Conservation (phyloP, 2,888 invertebrate genomes). For the Cheilosia pagana region DNA sequence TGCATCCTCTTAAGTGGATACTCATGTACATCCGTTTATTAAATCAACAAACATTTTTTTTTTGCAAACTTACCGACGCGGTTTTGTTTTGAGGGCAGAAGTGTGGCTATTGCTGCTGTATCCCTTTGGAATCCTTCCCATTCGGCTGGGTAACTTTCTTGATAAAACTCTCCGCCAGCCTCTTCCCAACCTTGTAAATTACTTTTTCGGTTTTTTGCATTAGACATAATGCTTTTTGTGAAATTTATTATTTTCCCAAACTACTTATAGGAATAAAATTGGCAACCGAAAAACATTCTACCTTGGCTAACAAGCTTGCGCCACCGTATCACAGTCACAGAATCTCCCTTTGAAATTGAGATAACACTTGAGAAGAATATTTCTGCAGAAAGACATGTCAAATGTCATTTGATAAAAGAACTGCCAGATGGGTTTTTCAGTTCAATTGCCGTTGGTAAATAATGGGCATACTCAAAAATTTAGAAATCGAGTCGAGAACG, state of each 20-base stretch:
- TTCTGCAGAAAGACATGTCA: background rate
- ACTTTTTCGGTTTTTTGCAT: constrained; percentile 76
- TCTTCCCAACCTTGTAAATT: constrained; percentile 91
- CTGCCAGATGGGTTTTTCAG: background rate
- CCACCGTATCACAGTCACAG: constrained; percentile 21
- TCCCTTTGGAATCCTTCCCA: constrained; percentile 89
- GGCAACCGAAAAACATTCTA: constrained; percentile 43
- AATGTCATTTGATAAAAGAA: background rate
- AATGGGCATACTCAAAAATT: too few species aligned
- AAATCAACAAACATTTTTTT: constrained; percentile 12
- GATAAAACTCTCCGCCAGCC: constrained; percentile 93
- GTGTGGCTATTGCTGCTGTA: constrained; percentile 89
- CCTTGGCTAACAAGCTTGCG: constrained; percentile 38
- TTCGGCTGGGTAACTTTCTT: constrained; percentile 90
- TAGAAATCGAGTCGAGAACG: too few species aligned
- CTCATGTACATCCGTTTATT: background rate
- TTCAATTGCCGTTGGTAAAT: too few species aligned
- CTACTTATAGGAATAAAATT: constrained; percentile 38
- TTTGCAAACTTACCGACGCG: constrained; percentile 85
- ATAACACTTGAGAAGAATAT: background rate
- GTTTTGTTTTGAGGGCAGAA: constrained; percentile 92
- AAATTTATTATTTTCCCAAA: constrained; percentile 35
- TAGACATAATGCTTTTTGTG: constrained; percentile 65
- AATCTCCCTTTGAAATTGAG: background rate
- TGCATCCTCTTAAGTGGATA: background rate